A percentile compares a stretch with the other conserved stretches of the same genome.
phyloP scores from a whole-genome alignment of 2,888 invertebrate species.

The Pteria penguin region DNA sequence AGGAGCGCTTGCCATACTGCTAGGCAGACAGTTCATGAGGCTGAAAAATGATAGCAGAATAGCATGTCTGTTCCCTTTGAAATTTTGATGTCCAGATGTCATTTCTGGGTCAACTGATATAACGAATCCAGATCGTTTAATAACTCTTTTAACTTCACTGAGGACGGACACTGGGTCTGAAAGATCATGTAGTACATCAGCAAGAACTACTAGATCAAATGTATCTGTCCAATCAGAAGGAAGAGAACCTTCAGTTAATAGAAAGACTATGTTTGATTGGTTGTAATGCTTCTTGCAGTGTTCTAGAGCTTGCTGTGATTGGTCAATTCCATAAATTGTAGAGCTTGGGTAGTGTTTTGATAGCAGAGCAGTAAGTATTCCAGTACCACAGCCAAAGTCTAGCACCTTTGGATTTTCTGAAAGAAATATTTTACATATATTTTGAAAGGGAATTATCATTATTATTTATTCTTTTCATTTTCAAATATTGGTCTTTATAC shows the following conservation, averaged over 20 bases:
- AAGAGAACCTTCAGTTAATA: not conserved
- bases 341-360: not conserved
- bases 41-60: slow-evolving; percentile 16
- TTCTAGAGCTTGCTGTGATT: not conserved
- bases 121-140: slow-evolving; percentile 1
- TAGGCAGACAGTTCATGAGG: slow-evolving; percentile 46
- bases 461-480: too few relatives aligned
- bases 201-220: slow-evolving; percentile 2
- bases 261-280: not conserved
- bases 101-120: not conserved
- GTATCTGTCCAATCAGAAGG: not conserved
- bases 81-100: slow-evolving; percentile 3
- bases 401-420: too few relatives aligned
- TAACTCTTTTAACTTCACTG: not conserved
- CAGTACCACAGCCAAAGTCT: slow-evolving; percentile 21
- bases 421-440: too few relatives aligned
- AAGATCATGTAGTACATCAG: slow-evolving; percentile 5
- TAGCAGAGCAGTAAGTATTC: not conserved
- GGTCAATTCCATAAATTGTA: not conserved
- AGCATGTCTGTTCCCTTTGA: not conserved
- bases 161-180: not conserved
- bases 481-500: too few relatives aligned
- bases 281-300: not conserved
- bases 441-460: too few relatives aligned
- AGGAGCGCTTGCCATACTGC: slow-evolving; percentile 31